Conservation (phyloP, 2,113 vertebrate genomes). For the Corythaixoides concolor region DNA sequence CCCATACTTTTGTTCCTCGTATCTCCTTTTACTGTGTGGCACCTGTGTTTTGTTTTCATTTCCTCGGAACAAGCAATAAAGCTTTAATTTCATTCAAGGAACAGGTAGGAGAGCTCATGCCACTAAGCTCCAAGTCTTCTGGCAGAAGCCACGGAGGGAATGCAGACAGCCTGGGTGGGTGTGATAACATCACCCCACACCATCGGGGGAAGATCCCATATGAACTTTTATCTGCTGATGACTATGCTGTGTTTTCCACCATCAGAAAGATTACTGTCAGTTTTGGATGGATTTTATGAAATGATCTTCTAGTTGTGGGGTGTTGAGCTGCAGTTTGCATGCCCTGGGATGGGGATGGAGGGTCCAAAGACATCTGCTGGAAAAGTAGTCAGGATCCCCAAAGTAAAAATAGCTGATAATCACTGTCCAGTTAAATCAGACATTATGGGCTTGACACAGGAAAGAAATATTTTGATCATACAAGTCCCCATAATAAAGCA, state of each 20-base stretch:
- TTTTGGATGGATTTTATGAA: not conserved
- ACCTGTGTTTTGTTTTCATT: slow-evolving; percentile 57
- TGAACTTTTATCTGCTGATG: not conserved
- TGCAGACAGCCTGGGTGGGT: not conserved
- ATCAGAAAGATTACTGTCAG: not conserved
- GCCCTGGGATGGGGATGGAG: not conserved
- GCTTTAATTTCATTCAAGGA: slow-evolving; percentile 18
- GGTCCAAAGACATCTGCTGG: not conserved
- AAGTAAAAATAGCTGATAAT: not conserved
- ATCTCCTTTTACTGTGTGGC: slow-evolving; percentile 13
- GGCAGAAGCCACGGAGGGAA: not conserved
- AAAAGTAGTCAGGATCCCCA: not conserved
- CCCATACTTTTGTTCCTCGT: not conserved
- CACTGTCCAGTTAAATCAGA: not conserved
- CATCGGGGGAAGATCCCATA: fast-evolving
- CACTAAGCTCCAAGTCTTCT: not conserved
- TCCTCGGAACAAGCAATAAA: slow-evolving; percentile 35
- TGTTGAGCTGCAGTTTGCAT: not conserved
- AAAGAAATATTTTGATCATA: not conserved
- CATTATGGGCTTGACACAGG: not conserved
- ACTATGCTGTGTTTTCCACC: not conserved
- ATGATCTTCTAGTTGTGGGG: not conserved
- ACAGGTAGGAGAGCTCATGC: not conserved
- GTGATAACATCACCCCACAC: not conserved
- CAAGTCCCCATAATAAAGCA: not conserved